Conservation (phyloP, 2,113 vertebrate genomes). For the Formicarius rufipectus region DNA sequence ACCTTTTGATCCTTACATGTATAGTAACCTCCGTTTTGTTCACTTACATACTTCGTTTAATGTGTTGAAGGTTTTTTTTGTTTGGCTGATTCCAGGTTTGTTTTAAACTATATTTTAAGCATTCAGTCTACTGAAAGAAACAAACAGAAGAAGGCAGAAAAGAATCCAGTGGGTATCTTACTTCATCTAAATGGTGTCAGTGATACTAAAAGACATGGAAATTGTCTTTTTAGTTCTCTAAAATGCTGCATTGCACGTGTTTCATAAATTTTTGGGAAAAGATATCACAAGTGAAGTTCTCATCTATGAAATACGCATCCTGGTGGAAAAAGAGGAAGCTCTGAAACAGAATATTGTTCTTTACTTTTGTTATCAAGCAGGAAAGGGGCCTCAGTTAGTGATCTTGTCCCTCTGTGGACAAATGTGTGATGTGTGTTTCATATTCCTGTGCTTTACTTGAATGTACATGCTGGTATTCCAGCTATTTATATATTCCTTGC, state of each 20-base stretch:
- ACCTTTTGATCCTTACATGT: not conserved
- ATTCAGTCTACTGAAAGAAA: not conserved
- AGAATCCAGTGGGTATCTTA: not conserved
- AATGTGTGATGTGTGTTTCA: not conserved
- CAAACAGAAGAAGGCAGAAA: not conserved
- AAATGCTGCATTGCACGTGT: not conserved
- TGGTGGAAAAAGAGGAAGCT: not conserved
- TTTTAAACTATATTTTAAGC: not conserved
- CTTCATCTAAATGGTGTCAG: not conserved
- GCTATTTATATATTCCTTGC: not conserved
- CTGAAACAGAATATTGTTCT: not conserved
- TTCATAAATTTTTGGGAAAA: not conserved
- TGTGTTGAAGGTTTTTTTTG: fast-evolving
- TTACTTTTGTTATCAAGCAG: not conserved
- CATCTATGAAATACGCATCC: not conserved
- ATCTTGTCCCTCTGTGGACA: not conserved
- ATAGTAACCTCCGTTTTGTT: not conserved
- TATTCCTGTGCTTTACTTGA: not conserved
- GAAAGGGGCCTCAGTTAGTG: not conserved
- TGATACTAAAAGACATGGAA: not conserved
- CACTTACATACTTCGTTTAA: not conserved
- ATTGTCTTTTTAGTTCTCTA: not conserved
- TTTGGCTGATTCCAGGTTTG: not conserved
- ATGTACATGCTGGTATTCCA: not conserved
- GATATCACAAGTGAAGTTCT: not conserved